Evolutionary conservation across 2,888 invertebrate species (phyloP).

Genomic region (Cosmia trapezina): DNA sequence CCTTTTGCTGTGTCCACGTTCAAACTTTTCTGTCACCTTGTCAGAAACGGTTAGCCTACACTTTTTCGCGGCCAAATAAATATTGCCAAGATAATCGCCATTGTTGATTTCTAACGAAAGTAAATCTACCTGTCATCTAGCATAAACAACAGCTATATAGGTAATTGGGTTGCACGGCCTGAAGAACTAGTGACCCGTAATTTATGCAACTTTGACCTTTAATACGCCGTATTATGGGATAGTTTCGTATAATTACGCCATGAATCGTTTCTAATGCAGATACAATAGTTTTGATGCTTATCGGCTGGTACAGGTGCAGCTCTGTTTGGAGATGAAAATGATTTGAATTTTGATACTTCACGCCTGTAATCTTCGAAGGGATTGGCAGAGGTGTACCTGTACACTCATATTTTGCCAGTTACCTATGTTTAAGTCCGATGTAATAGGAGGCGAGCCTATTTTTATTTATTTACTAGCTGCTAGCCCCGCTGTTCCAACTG

Average conservation of each 20-base stretch:
- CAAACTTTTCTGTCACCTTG: no score
- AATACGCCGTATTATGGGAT: conserved; percentile 41
- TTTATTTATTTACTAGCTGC: no score
- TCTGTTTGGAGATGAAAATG: conserved; percentile 10
- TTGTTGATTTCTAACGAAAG: conserved; percentile 51
- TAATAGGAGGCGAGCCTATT: no score
- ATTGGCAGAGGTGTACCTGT: no score
- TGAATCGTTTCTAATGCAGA: conserved; percentile 30
- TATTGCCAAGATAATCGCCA: conserved; percentile 22
- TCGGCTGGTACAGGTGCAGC: conserved; percentile 14
- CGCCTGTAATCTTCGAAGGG: no score
- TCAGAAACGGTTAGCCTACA: background rate
- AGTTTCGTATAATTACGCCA: conserved; percentile 44
- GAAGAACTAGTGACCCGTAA: conserved; percentile 38
- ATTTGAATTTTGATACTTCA: conserved; percentile 4
- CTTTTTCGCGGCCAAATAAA: conserved; percentile 7
- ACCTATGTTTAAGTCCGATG: no score
- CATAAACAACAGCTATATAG: conserved; percentile 53
- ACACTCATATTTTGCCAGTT: no score
- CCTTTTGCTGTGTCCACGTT: background rate
- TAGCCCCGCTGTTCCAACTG: no score
- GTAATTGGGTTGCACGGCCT: conserved; percentile 52
- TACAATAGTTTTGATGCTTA: conserved; percentile 53
- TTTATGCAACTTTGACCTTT: conserved; percentile 57
- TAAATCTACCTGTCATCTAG: conserved; percentile 55